These are phyloP conservation scores for Pterocles burchelli DNA, from an alignment of 2,113 vertebrate genomes.

Conservation along the genomic window DNA sequence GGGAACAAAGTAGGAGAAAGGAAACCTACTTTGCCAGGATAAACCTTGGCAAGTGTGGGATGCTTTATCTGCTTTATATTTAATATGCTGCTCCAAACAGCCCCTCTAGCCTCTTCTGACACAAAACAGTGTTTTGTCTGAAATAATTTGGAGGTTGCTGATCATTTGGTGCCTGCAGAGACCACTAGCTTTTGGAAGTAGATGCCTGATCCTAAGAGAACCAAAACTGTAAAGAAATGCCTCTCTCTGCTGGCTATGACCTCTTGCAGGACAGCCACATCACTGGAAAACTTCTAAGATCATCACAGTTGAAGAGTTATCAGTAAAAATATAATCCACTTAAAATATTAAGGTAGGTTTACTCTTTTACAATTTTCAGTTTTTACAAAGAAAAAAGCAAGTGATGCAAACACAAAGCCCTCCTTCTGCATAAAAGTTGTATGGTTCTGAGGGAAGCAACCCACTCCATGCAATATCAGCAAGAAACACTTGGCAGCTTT, in stretches of 20 bases:
- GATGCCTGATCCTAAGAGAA: background rate
- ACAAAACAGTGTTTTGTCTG: background rate
- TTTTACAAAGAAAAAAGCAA: background rate
- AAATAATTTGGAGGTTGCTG: slow-evolving; percentile 14
- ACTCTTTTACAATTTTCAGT: background rate
- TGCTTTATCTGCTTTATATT: background rate
- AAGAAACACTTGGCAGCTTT: background rate
- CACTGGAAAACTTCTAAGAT: background rate
- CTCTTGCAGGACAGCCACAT: background rate
- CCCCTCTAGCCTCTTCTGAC: slow-evolving; percentile 28
- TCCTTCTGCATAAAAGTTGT: background rate
- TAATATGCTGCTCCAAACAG: slow-evolving; percentile 40
- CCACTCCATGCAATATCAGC: background rate
- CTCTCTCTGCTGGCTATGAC: background rate
- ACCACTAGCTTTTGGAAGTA: background rate
- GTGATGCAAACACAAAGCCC: background rate
- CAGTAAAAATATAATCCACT: background rate
- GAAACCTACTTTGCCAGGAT: background rate
- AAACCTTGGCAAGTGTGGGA: background rate
- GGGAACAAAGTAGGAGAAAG: background rate
- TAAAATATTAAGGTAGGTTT: background rate
- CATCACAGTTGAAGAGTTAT: background rate
- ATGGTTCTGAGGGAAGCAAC: background rate
- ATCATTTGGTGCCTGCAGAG: slow-evolving; percentile 25
- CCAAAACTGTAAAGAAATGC: background rate